A percentile compares a stretch with the other conserved stretches of the same genome.
phyloP scores from a whole-genome alignment of 2,888 invertebrate species.

The Rhagonycha fulva region DNA sequence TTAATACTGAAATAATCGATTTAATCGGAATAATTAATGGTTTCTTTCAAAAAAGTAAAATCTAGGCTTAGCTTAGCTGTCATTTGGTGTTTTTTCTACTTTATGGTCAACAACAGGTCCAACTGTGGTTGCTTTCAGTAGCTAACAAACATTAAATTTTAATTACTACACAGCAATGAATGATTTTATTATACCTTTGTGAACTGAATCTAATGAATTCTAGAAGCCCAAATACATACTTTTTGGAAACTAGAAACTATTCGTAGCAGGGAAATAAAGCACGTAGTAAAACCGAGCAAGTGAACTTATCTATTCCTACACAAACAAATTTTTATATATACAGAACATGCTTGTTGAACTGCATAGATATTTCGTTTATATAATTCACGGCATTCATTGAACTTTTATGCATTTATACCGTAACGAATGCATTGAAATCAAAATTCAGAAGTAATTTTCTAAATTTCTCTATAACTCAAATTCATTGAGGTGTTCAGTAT shows the following conservation, averaged over 20 bases:
- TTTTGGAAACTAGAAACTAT: neutral
- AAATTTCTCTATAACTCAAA: slow-evolving; percentile 26
- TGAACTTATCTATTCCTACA: neutral
- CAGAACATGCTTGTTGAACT: neutral
- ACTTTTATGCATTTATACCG: neutral
- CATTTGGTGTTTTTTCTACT: no score
- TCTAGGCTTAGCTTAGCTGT: no score
- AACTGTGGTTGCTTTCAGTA: no score
- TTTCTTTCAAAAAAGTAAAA: no score
- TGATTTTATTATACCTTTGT: neutral
- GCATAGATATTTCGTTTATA: slow-evolving; percentile 11
- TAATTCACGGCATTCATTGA: slow-evolving; percentile 6
- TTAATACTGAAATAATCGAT: no score
- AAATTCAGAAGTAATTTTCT: slow-evolving; percentile 32
- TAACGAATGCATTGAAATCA: slow-evolving; percentile 30
- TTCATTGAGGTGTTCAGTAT: slow-evolving; percentile 32
- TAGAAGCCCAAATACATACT: neutral
- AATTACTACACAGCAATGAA: neutral
- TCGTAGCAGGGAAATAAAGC: neutral
- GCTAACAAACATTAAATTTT: no score
- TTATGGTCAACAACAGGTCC: no score
- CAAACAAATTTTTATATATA: neutral
- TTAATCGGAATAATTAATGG: no score
- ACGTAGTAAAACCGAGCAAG: neutral
- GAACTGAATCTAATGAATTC: neutral